Evolutionary conservation across 2,113 vertebrate species (phyloP).

Genomic region (Dasyprocta punctata): DNA sequence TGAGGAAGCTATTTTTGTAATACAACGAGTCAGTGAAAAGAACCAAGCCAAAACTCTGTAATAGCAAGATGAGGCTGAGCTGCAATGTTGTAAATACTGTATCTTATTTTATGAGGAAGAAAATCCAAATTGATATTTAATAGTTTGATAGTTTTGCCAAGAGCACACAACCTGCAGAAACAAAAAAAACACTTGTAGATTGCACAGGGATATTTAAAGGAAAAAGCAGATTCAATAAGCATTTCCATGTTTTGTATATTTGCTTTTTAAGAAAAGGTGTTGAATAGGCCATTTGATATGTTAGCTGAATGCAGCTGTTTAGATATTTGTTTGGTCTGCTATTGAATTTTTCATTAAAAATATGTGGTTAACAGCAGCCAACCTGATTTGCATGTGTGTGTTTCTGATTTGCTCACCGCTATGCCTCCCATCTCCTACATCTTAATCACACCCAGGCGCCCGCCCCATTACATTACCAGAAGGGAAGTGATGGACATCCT

Average conservation of each 20-base stretch:
- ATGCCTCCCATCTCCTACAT: slow-evolving; percentile 92
- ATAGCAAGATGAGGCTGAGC: neutral
- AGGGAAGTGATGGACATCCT: slow-evolving; percentile 97
- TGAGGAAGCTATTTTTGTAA: slow-evolving; percentile 81
- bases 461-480: slow-evolving; percentile 94
- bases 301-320: slow-evolving; percentile 83
- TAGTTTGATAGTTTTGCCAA: slow-evolving; percentile 56
- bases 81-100: slow-evolving; percentile 5
- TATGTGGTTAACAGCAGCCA: slow-evolving; percentile 87
- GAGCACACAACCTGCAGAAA: slow-evolving; percentile 54
- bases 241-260: slow-evolving; percentile 61
- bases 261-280: slow-evolving; percentile 32
- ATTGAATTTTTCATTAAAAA: slow-evolving; percentile 88
- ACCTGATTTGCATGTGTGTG: slow-evolving; percentile 91
- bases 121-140: slow-evolving; percentile 69
- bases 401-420: slow-evolving; percentile 88
- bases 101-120: slow-evolving; percentile 39
- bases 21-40: slow-evolving; percentile 75
- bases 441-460: slow-evolving; percentile 94
- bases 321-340: slow-evolving; percentile 86
- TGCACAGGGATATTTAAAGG: slow-evolving; percentile 47
- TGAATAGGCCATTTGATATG: slow-evolving; percentile 75
- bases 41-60: slow-evolving; percentile 76
- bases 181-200: slow-evolving; percentile 79
- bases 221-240: slow-evolving; percentile 3